Base-by-base conservation (phyloP, 1,140 invertebrate genomes). In the Zaprionus ornatus region DNA sequence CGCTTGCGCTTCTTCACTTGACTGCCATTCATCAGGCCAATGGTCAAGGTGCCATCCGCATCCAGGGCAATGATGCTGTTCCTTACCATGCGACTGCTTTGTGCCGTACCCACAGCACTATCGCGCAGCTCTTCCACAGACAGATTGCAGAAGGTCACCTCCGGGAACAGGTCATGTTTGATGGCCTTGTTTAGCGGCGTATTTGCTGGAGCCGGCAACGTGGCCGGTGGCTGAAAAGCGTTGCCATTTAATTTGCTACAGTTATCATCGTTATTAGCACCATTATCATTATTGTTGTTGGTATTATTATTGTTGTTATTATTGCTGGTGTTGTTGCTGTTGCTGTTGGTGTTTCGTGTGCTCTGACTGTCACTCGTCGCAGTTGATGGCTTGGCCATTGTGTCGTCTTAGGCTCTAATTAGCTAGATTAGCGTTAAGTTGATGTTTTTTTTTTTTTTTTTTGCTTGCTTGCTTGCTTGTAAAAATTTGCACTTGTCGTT, bases 81-180 rank as follows among this genome's bases (percentile, higher is more conserved):
- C 21, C 78, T 62, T 3, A 84, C 61, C 32, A 62, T 42, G 1
- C 79, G 87, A 27, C 76, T 79, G 52, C 72, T 81, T 52, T 81
- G 83, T 3, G 1, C 71, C 50, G 2, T 2, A 6, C 13, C 37
- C 1, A 0, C 40, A 17, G n/a, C 10, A 23, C 62, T 73, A 17
- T 91, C 80, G n/a, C 68, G n/a, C 40, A 92, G 68, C 62, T 91
- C 79, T 45, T 90, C 84, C 52, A 74, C 86, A 0, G 91, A 92
- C 10, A 92, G 74, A 70, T 92, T 91, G 63, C 91, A 92, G 57
- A 92, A 92, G 4, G 82, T 92, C 6, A 92, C 91, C 65, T 92
- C 91, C 35, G 90, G 91, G 48, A 92, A 92, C 4, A 92, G 83
- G 59, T 92, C 91, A 52, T 92, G 91, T 50, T 90, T 92, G 48